These are phyloP conservation scores for Koerneria pararmatus DNA, from an alignment of 2,888 invertebrate species.

Conservation along the genomic window DNA sequence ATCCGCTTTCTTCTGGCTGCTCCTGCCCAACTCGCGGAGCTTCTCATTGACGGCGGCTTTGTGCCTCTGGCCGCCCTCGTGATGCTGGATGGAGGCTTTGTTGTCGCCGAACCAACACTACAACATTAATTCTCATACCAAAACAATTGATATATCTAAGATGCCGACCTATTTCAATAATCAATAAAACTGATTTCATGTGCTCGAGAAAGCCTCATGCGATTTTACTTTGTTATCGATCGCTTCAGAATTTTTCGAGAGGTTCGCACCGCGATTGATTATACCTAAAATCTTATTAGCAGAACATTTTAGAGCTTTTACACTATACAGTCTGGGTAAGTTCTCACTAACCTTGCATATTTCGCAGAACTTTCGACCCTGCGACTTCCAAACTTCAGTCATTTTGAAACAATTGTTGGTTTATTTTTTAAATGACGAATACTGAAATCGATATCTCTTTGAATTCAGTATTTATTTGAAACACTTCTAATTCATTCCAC, in stretches of 20 bases:
- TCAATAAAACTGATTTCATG: too few relatives aligned
- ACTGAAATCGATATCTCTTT: too few relatives aligned
- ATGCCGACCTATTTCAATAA: too few relatives aligned
- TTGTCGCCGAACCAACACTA: constrained; percentile 93
- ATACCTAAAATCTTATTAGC: not conserved
- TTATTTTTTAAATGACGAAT: not conserved
- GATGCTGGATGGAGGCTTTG: constrained; percentile 68
- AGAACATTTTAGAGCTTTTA: too few relatives aligned
- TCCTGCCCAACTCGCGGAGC: constrained; percentile 36
- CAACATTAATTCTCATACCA: constrained; percentile 18
- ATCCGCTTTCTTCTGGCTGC: constrained; percentile 30
- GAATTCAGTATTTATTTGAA: too few relatives aligned
- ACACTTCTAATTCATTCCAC: too few relatives aligned
- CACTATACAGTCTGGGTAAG: too few relatives aligned
- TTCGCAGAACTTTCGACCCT: constrained; percentile 89
- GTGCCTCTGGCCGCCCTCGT: constrained; percentile 54
- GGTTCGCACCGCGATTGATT: not conserved
- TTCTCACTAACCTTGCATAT: constrained; percentile 74
- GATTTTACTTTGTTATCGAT: too few relatives aligned
- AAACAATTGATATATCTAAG: too few relatives aligned
- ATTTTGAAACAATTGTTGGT: constrained; percentile 28
- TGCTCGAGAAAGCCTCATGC: too few relatives aligned
- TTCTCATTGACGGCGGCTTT: constrained; percentile 41
- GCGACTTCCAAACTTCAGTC: constrained; percentile 77
- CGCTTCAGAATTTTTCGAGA: too few relatives aligned